These are phyloP conservation scores for Orgyia antiqua DNA, from an alignment of 2,888 invertebrate species.

Conservation along the genomic window DNA sequence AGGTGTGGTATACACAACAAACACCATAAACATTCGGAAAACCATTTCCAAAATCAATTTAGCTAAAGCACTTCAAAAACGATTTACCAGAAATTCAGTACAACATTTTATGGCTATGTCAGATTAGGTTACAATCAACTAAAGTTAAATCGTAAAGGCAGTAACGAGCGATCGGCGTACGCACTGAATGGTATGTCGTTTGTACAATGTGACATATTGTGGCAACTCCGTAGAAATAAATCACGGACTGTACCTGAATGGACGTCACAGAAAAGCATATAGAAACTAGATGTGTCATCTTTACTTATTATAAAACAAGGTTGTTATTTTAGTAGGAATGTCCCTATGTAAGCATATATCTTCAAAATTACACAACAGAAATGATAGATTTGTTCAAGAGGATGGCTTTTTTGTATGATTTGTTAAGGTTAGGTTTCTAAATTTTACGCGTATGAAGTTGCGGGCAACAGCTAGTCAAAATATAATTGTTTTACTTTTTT, in stretches of 20 bases:
- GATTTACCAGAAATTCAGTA: neutral
- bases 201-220: conserved; percentile 55
- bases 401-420: too few species aligned
- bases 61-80: neutral
- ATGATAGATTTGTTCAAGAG: too few species aligned
- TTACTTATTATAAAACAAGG: too few species aligned
- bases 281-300: conserved; percentile 13
- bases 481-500: too few species aligned
- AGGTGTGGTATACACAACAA: too few species aligned
- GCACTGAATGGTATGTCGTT: conserved; percentile 39
- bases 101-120: neutral
- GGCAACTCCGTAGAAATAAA: conserved; percentile 50
- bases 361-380: too few species aligned
- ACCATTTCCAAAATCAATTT: conserved; percentile 1
- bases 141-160: conserved; percentile 26
- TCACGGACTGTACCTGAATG: conserved; percentile 45
- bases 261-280: conserved; percentile 10
- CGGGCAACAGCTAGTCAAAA: too few species aligned
- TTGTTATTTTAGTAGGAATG: too few species aligned
- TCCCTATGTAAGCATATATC: too few species aligned
- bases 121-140: conserved; percentile 11
- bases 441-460: too few species aligned
- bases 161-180: conserved; percentile 39
- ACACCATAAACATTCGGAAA: too few species aligned
- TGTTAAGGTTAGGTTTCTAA: too few species aligned